phyloP scores from a whole-genome alignment of 2,888 invertebrate genomes.

The Amphipyra tragopoginis region DNA sequence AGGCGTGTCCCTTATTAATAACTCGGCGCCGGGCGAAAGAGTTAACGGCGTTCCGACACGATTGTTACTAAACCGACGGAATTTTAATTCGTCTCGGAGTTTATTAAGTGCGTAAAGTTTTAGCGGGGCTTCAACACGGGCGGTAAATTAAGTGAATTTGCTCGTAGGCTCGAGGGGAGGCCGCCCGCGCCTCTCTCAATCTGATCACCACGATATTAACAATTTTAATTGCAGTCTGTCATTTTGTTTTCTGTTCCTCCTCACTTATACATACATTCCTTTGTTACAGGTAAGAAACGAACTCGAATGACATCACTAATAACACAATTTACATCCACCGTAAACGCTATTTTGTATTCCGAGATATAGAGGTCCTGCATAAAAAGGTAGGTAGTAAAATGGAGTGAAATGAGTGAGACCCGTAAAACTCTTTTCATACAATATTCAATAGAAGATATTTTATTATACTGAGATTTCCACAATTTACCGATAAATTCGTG shows the following conservation, averaged over 20 bases:
- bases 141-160: conserved; percentile 86
- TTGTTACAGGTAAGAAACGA: conserved; percentile 78
- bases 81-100: conserved; percentile 88
- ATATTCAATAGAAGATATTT: conserved; percentile 89
- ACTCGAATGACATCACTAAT: conserved; percentile 66
- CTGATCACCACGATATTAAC: conserved; percentile 77
- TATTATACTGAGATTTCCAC: conserved; percentile 88
- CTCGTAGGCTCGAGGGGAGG: conserved; percentile 72
- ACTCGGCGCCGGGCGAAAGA: conserved; percentile 76
- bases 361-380: conserved; percentile 76
- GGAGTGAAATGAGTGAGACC: conserved; percentile 84
- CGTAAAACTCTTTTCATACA: conserved; percentile 88
- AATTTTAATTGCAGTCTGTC: conserved; percentile 70
- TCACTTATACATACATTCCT: conserved; percentile 45
- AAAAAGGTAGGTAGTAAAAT: conserved; percentile 85
- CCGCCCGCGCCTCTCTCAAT: conserved; percentile 70
- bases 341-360: conserved; percentile 72
- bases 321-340: conserved; percentile 63
- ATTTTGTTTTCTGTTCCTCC: conserved; percentile 46
- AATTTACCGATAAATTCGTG: conserved; percentile 87
- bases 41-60: conserved; percentile 84
- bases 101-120: conserved; percentile 90
- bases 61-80: conserved; percentile 87
- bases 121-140: conserved; percentile 77
- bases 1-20: conserved; percentile 83